Evolutionary conservation across 1,140 invertebrate genomes (phyloP), one percentile per base, ranked within the genome.

Genomic region (Rhysida immarginata): DNA sequence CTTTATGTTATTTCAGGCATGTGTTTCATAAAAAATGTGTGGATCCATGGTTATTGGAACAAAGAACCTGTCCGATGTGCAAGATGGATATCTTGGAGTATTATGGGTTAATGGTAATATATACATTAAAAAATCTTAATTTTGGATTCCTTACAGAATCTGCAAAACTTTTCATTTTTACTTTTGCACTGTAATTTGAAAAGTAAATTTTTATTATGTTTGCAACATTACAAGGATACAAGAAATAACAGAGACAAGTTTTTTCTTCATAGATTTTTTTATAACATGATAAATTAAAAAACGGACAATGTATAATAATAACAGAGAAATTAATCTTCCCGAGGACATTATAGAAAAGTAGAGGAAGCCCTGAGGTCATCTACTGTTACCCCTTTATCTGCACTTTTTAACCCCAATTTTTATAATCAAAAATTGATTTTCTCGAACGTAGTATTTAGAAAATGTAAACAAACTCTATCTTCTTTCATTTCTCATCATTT

Each of bases 1-100:
- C 29, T 35, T 35, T 35, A 5, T 46, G 58, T 55, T 58, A n/a
- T 77, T 79, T 5, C 71, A 92, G 88, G 62, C 91, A 96, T 71
- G 81, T 89, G 64, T 95, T 93, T 71, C 91, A 95, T 72, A 92
- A 92, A 74, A 80, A 75, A 56, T 95, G 91, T 74, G 90, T 96
- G 55, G 91, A 96, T 74, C 87, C 89, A 2, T 96, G 91, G 91
- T 75, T 96, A 25, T 71, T 95, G 59, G 87, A 94, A 65, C 87
- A 94, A 68, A 75, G 89, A 58, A 92, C 87, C 21, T 94, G 90
- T 73, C 89, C 91, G 16, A 92, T 95, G 87, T 95, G 90, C 72
- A 94, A 95, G 72, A 82, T 91, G 79, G 88, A 95, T 69, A 93
- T 96, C 65, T 76, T 95, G 16, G 85, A 89, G 68, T 86, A 88